Conservation (phyloP, 2,888 invertebrate species). For the Eucera pruinosa region DNA sequence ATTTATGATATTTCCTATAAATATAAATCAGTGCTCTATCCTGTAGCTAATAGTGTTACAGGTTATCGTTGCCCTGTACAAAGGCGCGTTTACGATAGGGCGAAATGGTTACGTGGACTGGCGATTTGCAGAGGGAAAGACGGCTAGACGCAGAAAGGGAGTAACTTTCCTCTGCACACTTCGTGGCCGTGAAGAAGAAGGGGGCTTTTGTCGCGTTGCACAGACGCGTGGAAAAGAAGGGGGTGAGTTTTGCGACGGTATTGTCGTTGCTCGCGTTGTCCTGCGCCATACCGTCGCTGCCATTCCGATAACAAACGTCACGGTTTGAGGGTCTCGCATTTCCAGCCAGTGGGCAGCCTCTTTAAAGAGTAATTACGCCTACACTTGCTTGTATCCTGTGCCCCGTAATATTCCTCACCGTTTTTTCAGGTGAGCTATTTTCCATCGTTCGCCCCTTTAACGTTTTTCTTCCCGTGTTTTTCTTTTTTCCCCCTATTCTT, state of each 20-base stretch:
- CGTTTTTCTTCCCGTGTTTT: neutral
- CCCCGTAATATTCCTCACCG: slow-evolving; percentile 29
- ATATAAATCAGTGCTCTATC: slow-evolving; percentile 23
- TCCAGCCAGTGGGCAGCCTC: slow-evolving; percentile 30
- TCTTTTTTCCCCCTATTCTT: neutral
- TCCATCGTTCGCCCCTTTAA: slow-evolving; percentile 27
- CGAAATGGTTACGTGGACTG: slow-evolving; percentile 58
- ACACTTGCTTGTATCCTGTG: slow-evolving; percentile 22
- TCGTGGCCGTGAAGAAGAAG: slow-evolving; percentile 61
- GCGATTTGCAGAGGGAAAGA: slow-evolving; percentile 36
- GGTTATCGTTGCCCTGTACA: slow-evolving; percentile 36
- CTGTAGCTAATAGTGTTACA: slow-evolving; percentile 22
- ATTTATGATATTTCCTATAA: no score
- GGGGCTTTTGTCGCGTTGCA: slow-evolving; percentile 59
- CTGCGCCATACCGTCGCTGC: slow-evolving; percentile 27
- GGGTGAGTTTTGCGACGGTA: slow-evolving; percentile 45
- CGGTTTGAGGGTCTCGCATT: slow-evolving; percentile 44
- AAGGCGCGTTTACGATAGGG: slow-evolving; percentile 58
- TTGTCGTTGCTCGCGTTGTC: slow-evolving; percentile 54
- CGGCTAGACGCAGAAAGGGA: slow-evolving; percentile 9
- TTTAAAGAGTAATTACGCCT: slow-evolving; percentile 52
- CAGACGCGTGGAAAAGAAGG: slow-evolving; percentile 49
- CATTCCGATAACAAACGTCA: slow-evolving; percentile 60
- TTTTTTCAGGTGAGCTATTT: slow-evolving; percentile 37
- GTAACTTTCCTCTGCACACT: slow-evolving; percentile 62